These are phyloP conservation scores for Prenolepis imparis DNA, from an alignment of 2,888 invertebrate genomes.

Conservation along the genomic window DNA sequence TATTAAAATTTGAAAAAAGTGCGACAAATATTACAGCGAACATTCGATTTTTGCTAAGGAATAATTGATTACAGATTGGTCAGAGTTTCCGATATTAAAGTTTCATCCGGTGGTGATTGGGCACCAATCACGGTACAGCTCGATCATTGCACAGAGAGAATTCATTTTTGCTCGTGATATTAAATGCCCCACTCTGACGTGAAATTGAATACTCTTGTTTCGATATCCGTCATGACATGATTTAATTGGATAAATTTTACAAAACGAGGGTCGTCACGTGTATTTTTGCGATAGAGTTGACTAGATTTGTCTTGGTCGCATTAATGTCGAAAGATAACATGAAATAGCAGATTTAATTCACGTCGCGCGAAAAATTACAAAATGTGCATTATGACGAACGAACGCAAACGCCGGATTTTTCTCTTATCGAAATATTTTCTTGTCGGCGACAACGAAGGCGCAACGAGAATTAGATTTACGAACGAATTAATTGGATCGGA, in stretches of 20 bases:
- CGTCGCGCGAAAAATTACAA: slow-evolving; percentile 9
- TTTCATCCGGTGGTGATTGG: not conserved
- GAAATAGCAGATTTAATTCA: not conserved
- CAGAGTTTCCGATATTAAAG: not conserved
- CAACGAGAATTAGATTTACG: slow-evolving; percentile 22
- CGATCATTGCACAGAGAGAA: slow-evolving; percentile 4
- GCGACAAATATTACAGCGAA: not conserved
- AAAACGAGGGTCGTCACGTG: slow-evolving; percentile 18
- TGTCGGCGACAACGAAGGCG: not conserved
- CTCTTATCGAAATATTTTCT: slow-evolving; percentile 1
- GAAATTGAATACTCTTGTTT: slow-evolving; percentile 48
- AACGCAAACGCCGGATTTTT: slow-evolving; percentile 25
- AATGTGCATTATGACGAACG: not conserved
- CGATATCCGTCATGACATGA: slow-evolving; percentile 7
- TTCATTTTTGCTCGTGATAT: slow-evolving; percentile 35
- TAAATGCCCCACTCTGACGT: slow-evolving; percentile 20
- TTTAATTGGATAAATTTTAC: slow-evolving; percentile 48
- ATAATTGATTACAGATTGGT: not conserved
- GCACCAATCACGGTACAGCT: not conserved
- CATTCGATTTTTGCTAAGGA: not conserved
- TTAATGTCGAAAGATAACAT: not conserved
- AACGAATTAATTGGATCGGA: slow-evolving; percentile 34
- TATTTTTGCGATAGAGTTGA: slow-evolving; percentile 12
- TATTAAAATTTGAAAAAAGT: not conserved
- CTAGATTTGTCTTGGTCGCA: not conserved